Conservation (phyloP, 2,797 vertebrate genomes). For the Megaceryle alcyon region DNA sequence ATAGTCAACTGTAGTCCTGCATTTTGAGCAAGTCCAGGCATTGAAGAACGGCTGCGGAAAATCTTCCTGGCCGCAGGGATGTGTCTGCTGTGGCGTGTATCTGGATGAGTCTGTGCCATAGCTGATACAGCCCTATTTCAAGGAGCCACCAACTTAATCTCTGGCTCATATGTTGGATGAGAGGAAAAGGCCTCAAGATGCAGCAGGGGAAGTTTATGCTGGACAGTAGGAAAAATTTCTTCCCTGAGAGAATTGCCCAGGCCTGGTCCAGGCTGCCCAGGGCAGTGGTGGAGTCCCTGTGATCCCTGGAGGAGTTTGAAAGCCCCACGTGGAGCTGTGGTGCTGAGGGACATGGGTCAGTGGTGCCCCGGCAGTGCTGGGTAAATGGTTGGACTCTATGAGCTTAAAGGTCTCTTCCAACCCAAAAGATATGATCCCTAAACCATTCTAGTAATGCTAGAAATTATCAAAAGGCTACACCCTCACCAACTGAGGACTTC, state of each 20-base stretch:
- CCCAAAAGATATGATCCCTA: too few species aligned
- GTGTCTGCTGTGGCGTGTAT: neutral
- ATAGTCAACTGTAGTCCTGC: neutral
- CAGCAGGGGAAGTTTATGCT: neutral
- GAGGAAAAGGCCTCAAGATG: neutral
- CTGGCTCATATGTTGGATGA: neutral
- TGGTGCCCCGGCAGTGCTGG: too few species aligned
- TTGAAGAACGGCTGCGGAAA: neutral
- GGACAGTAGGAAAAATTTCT: too few species aligned
- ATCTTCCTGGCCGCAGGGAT: too few species aligned
- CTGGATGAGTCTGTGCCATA: fast-evolving
- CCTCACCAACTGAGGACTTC: neutral
- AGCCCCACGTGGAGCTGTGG: too few species aligned
- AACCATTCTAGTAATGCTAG: neutral
- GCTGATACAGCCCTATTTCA: fast-evolving
- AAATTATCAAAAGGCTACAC: neutral
- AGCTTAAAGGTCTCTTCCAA: neutral
- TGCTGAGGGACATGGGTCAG: too few species aligned
- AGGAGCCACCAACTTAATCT: neutral
- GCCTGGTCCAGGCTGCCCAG: too few species aligned
- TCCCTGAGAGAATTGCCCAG: too few species aligned
- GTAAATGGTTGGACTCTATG: neutral
- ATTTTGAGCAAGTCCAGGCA: neutral
- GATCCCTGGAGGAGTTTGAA: too few species aligned
- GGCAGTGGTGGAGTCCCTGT: too few species aligned